Base-by-base conservation (phyloP, 1,140 invertebrate species). In the Globodera rostochiensis region DNA sequence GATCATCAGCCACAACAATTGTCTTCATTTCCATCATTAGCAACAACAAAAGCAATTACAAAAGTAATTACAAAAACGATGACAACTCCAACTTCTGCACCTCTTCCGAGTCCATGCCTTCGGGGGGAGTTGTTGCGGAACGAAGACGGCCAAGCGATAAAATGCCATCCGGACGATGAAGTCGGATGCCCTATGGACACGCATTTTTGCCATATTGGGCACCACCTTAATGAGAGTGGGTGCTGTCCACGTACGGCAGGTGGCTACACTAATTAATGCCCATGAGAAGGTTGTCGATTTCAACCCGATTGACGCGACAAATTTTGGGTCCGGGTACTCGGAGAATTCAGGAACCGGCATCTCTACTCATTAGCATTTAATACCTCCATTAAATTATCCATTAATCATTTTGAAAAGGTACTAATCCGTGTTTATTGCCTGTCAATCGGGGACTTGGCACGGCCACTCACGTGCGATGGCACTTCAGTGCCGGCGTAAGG, bases 131-230 rank as follows among this genome's bases (percentile, higher is more conserved):
- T 88, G n/a, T 50, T 88, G 36, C 71, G 46, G 11, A 21, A 71
- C 69, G 69, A 36, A 83, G n/a, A 83, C 82, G 60, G 79, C 73
- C 73, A 69, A n/a, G 53, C 45, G 57, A n/a, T 60, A 0, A 66
- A 80, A 66, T 77, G 64, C 25, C 60, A 57, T 13, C n/a, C 21
- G 69, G 15, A 21, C 8, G 60, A 77, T 7, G 76, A 46, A 4
- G 60, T 19, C 21, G 76, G 69, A 77, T 78, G 83, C 53, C 88
- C 87, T 21, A 77, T 85, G 53, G 60, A 73, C 57, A 82, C 77
- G 9, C 83, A 84, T 75, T 89, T 82, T 79, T 89, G 88, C 70
- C 88, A 89, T 79, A 84, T 86, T 21, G 88, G 88, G 70, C 70
- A 74, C 19, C 79, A 79, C 45, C 81, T 83, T 21, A 53, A 82